Conservation (phyloP, 1,140 invertebrate genomes). For the Listronotus bonariensis region DNA sequence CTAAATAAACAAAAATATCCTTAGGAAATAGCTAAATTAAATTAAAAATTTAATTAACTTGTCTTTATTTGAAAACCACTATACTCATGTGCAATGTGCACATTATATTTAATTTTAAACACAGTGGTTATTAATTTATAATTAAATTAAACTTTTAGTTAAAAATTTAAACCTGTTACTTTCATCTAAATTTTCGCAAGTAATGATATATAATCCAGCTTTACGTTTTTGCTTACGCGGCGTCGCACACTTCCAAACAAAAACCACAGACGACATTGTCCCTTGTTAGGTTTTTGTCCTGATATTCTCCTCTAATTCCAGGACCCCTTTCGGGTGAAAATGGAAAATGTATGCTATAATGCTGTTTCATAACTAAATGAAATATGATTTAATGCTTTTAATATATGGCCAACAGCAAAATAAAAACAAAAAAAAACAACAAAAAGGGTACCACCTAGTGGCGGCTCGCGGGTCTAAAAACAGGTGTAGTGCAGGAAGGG, state of each 20-base stretch:
- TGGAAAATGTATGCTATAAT: constrained; percentile 27
- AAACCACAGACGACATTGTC: constrained; percentile 14
- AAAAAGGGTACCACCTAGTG: too few relatives aligned
- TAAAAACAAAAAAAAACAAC: too few relatives aligned
- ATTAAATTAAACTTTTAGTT: too few relatives aligned
- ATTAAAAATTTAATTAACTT: too few relatives aligned
- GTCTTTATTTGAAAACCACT: too few relatives aligned
- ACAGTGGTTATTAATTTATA: too few relatives aligned
- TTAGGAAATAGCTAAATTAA: too few relatives aligned
- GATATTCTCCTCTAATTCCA: constrained; percentile 11
- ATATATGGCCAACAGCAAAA: constrained; percentile 7
- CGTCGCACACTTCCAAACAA: constrained; percentile 17
- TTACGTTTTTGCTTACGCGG: constrained; percentile 21
- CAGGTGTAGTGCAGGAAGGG: too few relatives aligned
- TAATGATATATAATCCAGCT: constrained; percentile 22
- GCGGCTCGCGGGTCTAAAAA: too few relatives aligned
- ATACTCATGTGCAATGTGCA: too few relatives aligned
- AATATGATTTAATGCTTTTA: constrained; percentile 26
- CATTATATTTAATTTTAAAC: too few relatives aligned
- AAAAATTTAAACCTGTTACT: constrained; percentile 4
- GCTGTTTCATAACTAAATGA: constrained; percentile 23
- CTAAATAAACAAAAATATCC: too few relatives aligned
- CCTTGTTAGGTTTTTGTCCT: constrained; percentile 20
- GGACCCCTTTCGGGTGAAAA: constrained; percentile 26
- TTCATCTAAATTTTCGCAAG: constrained; percentile 16